Conservation (phyloP, 2,113 vertebrate genomes). For the Crotalus viridis region DNA sequence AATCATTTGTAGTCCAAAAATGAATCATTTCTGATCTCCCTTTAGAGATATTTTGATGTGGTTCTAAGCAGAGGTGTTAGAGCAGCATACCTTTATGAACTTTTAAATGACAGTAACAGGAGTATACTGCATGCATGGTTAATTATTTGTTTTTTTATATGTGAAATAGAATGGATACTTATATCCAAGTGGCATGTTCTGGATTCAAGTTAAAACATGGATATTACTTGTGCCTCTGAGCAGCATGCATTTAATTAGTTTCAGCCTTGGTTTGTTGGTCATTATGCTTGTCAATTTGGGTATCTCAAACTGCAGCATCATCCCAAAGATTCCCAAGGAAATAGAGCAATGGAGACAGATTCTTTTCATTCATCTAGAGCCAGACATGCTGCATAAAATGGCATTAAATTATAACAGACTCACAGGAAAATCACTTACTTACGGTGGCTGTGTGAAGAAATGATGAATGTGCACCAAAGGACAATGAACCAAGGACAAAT, state of each 20-base stretch:
- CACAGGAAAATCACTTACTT: not conserved
- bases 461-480: conserved; percentile 6
- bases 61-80: not conserved
- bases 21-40: not conserved
- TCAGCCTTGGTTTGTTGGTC: not conserved
- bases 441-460: not conserved
- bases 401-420: not conserved
- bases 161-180: not conserved
- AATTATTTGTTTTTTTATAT: not conserved
- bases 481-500: conserved; percentile 17
- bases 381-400: not conserved
- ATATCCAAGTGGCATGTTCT: not conserved
- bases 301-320: no score
- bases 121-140: not conserved
- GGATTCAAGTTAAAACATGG: not conserved
- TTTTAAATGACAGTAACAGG: not conserved
- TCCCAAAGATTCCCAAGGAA: not conserved
- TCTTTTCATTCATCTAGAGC: not conserved
- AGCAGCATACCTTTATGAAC: not conserved
- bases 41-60: not conserved
- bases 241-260: not conserved
- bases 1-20: not conserved
- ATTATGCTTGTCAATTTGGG: not conserved
- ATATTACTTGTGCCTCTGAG: not conserved
- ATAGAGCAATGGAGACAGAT: not conserved